A percentile compares a stretch with the other conserved stretches of the same genome.
Conservation (phyloP, 2,797 vertebrate genomes). For the Platyrinchus mystaceus region DNA sequence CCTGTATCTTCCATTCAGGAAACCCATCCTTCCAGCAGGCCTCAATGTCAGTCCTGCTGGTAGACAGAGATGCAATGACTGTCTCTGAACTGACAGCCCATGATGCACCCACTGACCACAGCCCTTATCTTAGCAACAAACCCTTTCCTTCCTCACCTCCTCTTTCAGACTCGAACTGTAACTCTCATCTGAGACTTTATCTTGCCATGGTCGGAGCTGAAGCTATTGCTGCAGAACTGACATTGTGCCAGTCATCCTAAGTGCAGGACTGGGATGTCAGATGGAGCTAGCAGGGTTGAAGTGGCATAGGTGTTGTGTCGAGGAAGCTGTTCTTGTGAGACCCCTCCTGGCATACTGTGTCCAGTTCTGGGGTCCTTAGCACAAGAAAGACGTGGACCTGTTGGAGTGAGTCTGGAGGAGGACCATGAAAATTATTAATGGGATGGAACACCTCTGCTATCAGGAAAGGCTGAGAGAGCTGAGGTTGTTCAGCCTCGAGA, state of each 20-base stretch:
- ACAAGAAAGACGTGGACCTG: background rate
- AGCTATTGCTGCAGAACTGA: background rate
- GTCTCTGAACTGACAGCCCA: background rate
- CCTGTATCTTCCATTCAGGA: background rate
- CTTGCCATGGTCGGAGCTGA: background rate
- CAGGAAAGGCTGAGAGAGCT: background rate
- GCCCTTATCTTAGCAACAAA: background rate
- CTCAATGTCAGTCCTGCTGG: background rate
- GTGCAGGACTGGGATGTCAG: background rate
- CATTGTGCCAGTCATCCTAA: background rate
- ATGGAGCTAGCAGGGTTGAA: background rate
- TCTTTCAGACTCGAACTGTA: background rate
- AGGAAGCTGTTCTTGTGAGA: background rate
- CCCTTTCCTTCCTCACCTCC: background rate
- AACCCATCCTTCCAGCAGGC: background rate
- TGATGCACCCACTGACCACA: background rate
- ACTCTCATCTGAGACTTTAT: background rate
- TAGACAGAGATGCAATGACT: background rate
- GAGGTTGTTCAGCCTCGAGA: background rate
- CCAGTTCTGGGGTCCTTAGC: background rate
- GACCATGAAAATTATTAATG: background rate
- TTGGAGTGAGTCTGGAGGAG: background rate
- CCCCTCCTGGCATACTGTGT: background rate
- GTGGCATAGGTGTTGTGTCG: rapidly evolving
- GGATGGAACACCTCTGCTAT: background rate